Evolutionary conservation across 2,113 vertebrate species (phyloP), one percentile per base, ranked within the genome.

Genomic region (Thamnaconus septentrionalis): DNA sequence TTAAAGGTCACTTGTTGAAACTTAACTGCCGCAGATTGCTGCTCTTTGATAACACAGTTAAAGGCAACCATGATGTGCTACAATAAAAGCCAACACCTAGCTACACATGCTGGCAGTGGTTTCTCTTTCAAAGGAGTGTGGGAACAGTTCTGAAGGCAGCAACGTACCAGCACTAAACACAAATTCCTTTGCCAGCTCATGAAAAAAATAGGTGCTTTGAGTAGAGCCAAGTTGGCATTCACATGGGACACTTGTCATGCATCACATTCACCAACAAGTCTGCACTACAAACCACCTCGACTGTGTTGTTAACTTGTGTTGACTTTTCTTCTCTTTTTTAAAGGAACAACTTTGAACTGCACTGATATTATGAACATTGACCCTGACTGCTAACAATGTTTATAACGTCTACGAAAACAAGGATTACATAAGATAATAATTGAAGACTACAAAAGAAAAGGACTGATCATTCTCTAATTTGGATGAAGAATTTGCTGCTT

Each of bases 1-100:
- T 72, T 41, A 61, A 73, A 74, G 61, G 66, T 66, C 61, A 78
- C 68, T 64, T 82, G 8, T 73, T 3, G 6, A n/a, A 42, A 57
- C 44, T 52, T 53, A 31, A 31, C 18, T 2, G 18, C 18, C 11
- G 70, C 43, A 58, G 43, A 66, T 47, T 46, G 71, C 9, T 40
- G 43, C 0, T 3, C 39, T n/a, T 50, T 31, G 12, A 53, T 60
- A 45, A 42, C 55, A 59, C 41, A 70, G 46, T 7, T 61, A 3
- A 47, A 72, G 64, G 50, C 5, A 60, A 52, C 10, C 39, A 50
- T 47, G 60, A 56, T 71, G 52, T 71, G 62, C 62, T 54, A 11
- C 4, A 8, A 3, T 45, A 45, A 12, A 51, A n/a, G 50, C 4
- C 50, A 52, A n/a, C n/a, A 7, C 64, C 4, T 41, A 43, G 6